A percentile compares a stretch with the other conserved stretches of the same genome.
phyloP scores from a whole-genome alignment of 2,113 vertebrate species.

The Falcunculus frontatus region DNA sequence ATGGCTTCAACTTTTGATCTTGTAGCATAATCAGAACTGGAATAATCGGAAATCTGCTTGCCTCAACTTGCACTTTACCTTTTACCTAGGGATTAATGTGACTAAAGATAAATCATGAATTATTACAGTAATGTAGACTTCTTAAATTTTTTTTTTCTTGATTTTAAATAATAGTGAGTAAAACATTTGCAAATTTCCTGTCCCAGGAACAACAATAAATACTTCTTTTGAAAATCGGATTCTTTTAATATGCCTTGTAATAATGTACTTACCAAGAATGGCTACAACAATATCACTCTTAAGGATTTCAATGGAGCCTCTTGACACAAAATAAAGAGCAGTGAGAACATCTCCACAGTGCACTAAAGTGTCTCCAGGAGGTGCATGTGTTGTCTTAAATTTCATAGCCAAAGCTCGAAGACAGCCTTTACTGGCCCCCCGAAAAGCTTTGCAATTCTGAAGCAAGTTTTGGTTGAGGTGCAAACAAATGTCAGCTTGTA shows the following conservation, averaged over 20 bases:
- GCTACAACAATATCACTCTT: slow-evolving; percentile 98
- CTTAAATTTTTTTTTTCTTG: background rate
- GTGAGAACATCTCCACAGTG: slow-evolving; percentile 94
- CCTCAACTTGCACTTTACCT: background rate
- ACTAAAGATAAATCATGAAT: background rate
- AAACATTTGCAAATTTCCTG: background rate
- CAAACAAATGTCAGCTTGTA: slow-evolving; percentile 98
- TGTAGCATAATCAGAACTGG: background rate
- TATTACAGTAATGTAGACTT: background rate
- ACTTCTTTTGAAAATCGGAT: background rate
- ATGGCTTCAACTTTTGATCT: background rate
- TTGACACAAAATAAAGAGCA: slow-evolving; percentile 93
- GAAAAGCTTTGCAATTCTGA: slow-evolving; percentile 92
- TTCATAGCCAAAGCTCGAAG: slow-evolving; percentile 96
- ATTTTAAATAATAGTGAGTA: background rate
- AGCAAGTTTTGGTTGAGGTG: slow-evolving; percentile 93
- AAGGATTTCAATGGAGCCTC: slow-evolving; percentile 97
- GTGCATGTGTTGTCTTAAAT: slow-evolving; percentile 94
- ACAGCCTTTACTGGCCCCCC: slow-evolving; percentile 94
- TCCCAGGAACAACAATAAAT: background rate
- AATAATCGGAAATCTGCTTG: background rate
- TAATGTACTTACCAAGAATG: slow-evolving; percentile 87
- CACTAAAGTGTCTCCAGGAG: slow-evolving; percentile 95
- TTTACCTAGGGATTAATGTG: background rate
- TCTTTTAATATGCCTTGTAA: background rate